Base-by-base conservation (phyloP, 2,113 vertebrate species). In the Puntigrus tetrazona region DNA sequence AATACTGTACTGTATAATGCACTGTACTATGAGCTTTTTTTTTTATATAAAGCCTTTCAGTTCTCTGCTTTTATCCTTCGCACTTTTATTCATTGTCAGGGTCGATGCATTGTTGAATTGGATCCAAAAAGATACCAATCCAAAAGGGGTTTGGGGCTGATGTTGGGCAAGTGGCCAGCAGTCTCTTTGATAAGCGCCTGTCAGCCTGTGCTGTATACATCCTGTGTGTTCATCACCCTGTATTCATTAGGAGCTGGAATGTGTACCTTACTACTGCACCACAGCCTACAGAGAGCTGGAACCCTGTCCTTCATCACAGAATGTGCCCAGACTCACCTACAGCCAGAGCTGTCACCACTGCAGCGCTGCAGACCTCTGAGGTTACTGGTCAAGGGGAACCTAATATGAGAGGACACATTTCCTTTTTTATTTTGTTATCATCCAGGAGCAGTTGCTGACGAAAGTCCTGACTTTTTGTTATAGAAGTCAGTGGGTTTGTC, bases 211-310 rank as follows among this genome's bases (percentile, higher is more conserved):
- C 50, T 87, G 69, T 47, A 43, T 47, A 72, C 22, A 52, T 77
- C 63, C 81, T 84, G 81, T 72, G 41, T 70, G 77, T 82, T 78
- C 50, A 84, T 81, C 78, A 80, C 47, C 52, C 69, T 77, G 85
- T 77, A 84, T 88, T 89, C 80, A 81, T 86, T 81, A 70, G 45
- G 57, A 43, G 73, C 78, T 87, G 89, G 87, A 90, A 90, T 91
- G 83, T 75, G 83, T 47, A 47, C 78, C 59, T 81, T 82, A 77
- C 80, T 87, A 78, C 87, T 85, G 79, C 81, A 50, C 70, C 43
- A 72, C 69, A 80, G 83, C 45, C 55, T 82, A 45, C 29, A 76
- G 75, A 77, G 82, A 63, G 43, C 73, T 81, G 47, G 52, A 72
- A 84, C 79, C 63, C 86, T 73, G 67, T 86, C 88, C 81, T 45